phyloP scores from a whole-genome alignment of 2,797 vertebrate species.

The Psittacula derbiana region DNA sequence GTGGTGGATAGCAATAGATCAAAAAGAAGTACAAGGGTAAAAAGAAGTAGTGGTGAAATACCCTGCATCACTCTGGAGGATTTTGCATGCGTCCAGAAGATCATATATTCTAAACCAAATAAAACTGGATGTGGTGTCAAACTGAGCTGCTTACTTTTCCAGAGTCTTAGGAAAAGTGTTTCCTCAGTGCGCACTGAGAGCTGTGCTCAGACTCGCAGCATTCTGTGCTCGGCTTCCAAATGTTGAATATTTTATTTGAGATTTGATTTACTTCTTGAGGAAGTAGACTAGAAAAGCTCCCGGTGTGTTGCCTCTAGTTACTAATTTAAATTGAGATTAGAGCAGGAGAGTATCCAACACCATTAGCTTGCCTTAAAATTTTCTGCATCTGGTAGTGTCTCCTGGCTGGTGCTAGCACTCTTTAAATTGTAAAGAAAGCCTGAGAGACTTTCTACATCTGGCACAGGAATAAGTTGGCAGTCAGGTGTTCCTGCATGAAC shows the following conservation, averaged over 20 bases:
- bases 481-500: not conserved
- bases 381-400: slow-evolving; percentile 12
- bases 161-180: not conserved
- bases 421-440: not conserved
- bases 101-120: not conserved
- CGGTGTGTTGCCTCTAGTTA: slow-evolving; percentile 19
- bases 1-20: not conserved
- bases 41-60: not conserved
- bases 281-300: slow-evolving; percentile 28
- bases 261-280: slow-evolving; percentile 40
- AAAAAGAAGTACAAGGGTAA: not conserved
- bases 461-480: not conserved
- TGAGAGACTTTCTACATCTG: not conserved
- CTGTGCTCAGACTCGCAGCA: not conserved
- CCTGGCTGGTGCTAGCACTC: not conserved
- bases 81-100: not conserved
- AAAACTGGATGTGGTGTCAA: not conserved
- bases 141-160: not conserved
- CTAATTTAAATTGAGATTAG: slow-evolving; percentile 61
- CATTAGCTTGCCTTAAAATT: not conserved
- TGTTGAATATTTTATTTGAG: slow-evolving; percentile 43
- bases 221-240: not conserved
- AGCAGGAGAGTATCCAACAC: slow-evolving; percentile 4
- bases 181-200: not conserved
- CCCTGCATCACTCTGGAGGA: not conserved